Conservation (phyloP, 2,113 vertebrate species). For the Nothoprocta perdicaria region DNA sequence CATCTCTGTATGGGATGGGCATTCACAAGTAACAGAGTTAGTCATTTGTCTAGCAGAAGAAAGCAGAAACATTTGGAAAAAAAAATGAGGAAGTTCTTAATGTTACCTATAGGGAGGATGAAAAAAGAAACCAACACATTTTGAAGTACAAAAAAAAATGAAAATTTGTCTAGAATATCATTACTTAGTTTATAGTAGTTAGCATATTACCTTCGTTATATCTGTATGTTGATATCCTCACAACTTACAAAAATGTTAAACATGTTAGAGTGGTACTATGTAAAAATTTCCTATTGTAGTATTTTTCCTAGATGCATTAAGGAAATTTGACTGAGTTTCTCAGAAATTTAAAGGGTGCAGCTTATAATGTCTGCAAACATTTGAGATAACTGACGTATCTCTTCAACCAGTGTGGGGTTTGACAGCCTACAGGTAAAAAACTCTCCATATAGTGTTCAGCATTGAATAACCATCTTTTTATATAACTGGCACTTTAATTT, state of each 20-base stretch:
- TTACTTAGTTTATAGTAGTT: not conserved
- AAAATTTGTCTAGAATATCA: not conserved
- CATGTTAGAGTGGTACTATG: not conserved
- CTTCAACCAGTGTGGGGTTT: not conserved
- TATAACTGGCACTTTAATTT: not conserved
- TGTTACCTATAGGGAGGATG: not conserved
- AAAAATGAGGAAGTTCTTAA: not conserved
- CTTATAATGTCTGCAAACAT: accelerated
- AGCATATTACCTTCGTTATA: not conserved
- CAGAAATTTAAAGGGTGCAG: constrained; percentile 15
- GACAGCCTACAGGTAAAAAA: not conserved
- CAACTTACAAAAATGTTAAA: constrained; percentile 42
- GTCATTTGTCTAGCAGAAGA: not conserved
- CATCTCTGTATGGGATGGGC: not conserved
- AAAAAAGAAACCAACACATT: not conserved
- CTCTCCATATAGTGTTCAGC: not conserved
- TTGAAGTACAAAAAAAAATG: not conserved
- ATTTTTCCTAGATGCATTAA: constrained; percentile 5
- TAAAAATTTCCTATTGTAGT: constrained; percentile 16
- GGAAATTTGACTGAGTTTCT: not conserved
- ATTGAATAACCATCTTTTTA: not conserved
- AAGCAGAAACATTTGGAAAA: not conserved
- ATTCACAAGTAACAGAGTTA: not conserved
- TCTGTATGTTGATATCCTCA: not conserved
- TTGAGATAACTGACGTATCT: not conserved